These are phyloP conservation scores for human DNA, from an alignment of 2,113 vertebrate genomes.

Conservation along the genomic window GRCh38 chr2:117346501-117347000, in stretches of 20 bases:
- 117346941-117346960: slow-evolving; percentile 14
- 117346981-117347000: slow-evolving; percentile 35
- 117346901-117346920: neutral
- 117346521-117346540: neutral
- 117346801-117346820: neutral
- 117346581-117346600: slow-evolving; percentile 4
- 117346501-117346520: neutral
- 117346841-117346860: neutral
- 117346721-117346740: neutral
- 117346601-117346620: neutral
- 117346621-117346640: neutral
- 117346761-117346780: neutral
- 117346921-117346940: slow-evolving; percentile 22
- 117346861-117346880: neutral
- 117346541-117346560: neutral
- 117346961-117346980: slow-evolving; percentile 21
- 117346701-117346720: neutral
- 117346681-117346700: neutral
- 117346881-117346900: neutral
- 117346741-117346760: neutral
- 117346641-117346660: neutral
- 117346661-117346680: neutral
- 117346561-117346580: neutral
- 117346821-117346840: neutral
- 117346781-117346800: neutral